Percentiles rank a stretch among this genome's conserved stretches.
Conservation (phyloP, 2,888 invertebrate species). For the Pseudococcus viburni region DNA sequence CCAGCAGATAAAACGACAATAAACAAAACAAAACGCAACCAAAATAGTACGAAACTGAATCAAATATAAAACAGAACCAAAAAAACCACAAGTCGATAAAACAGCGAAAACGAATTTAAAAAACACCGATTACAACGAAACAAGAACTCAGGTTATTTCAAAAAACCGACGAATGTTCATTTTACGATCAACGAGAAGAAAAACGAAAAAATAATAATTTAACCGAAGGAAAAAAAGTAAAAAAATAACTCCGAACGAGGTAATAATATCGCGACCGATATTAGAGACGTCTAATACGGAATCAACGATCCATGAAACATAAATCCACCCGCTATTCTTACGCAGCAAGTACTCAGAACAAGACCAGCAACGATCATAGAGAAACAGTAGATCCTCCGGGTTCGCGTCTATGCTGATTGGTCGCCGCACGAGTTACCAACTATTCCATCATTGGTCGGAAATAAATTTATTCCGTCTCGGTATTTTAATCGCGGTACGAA, state of each 20-base stretch:
- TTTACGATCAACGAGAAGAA: conserved; percentile 26
- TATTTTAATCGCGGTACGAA: conserved; percentile 48
- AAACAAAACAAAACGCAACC: conserved; percentile 7
- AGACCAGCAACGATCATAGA: conserved; percentile 57
- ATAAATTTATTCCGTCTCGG: conserved; percentile 64
- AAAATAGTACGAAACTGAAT: conserved; percentile 40
- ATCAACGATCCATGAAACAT: conserved; percentile 63
- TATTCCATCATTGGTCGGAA: conserved; percentile 60
- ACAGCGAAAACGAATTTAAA: conserved; percentile 52
- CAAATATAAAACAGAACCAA: conserved; percentile 18
- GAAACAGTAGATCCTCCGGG: conserved; percentile 55
- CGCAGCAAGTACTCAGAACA: conserved; percentile 61
- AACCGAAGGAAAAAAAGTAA: conserved; percentile 5
- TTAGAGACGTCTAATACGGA: conserved; percentile 60
- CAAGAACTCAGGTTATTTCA: conserved; percentile 57
- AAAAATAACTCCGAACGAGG: conserved; percentile 8
- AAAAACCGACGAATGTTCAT: conserved; percentile 60
- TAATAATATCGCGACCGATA: conserved; percentile 35
- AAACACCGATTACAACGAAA: conserved; percentile 34
- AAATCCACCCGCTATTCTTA: conserved; percentile 64
- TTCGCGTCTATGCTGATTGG: conserved; percentile 57
- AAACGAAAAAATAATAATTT: conserved; percentile 30
- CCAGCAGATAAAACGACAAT: background rate
- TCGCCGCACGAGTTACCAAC: conserved; percentile 19
- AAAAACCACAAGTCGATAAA: conserved; percentile 48